Conservation (phyloP, 2,888 invertebrate genomes). For the Geotrupes spiniger region DNA sequence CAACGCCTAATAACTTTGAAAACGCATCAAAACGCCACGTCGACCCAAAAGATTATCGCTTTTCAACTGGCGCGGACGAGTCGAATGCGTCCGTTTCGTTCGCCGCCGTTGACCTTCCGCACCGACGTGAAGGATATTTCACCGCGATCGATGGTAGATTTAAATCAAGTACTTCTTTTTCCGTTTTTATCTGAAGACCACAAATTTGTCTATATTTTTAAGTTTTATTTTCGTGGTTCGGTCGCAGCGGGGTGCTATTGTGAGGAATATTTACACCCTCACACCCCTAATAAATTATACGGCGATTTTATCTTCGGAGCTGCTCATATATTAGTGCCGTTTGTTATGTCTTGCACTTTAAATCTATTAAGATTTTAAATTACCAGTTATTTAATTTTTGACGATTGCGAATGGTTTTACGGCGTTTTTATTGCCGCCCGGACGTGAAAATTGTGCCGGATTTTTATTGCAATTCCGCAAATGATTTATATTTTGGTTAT, state of each 20-base stretch:
- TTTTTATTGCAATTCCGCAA: no score
- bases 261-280: constrained; percentile 49
- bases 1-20: constrained; percentile 40
- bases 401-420: no score
- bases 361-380: background rate
- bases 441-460: no score
- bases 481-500: no score
- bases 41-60: constrained; percentile 35
- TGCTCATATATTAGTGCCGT: constrained; percentile 4
- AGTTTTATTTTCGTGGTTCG: constrained; percentile 42
- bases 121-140: constrained; percentile 11
- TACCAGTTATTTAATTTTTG: no score
- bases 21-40: constrained; percentile 43
- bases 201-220: constrained; percentile 47
- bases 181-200: constrained; percentile 33
- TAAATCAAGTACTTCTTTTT: constrained; percentile 40
- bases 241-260: constrained; percentile 45
- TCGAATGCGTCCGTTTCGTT: constrained; percentile 16
- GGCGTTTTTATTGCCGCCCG: no score
- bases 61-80: constrained; percentile 10
- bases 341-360: constrained; percentile 1
- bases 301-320: constrained; percentile 37
- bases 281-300: constrained; percentile 45
- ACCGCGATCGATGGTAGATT: constrained; percentile 30
- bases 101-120: constrained; percentile 15